Evolutionary conservation across 2,888 invertebrate genomes (phyloP).

Genomic region (Callosobruchus maculatus): DNA sequence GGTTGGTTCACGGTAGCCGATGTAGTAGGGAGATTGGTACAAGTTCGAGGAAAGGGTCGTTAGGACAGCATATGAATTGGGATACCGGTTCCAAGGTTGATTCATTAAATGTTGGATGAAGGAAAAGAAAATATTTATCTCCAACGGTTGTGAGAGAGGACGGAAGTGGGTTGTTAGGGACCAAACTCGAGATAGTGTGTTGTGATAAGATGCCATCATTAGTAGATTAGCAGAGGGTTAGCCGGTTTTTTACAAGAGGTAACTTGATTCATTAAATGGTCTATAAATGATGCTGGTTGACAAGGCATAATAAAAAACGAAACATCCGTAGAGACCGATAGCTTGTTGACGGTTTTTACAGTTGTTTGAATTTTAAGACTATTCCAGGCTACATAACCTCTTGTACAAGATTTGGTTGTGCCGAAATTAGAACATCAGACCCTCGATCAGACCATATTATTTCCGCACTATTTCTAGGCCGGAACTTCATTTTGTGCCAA

Average conservation of each 20-base stretch:
- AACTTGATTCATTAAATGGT: background rate
- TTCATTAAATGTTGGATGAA: background rate
- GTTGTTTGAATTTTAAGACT: too few relatives aligned
- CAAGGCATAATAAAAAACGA: background rate
- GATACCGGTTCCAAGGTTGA: background rate
- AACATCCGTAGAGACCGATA: background rate
- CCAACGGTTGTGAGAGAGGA: background rate
- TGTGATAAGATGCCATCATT: background rate
- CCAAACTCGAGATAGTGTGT: background rate
- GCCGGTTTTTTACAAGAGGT: background rate
- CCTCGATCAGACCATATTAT: too few relatives aligned
- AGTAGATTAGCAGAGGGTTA: background rate
- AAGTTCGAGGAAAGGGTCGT: background rate
- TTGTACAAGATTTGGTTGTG: too few relatives aligned
- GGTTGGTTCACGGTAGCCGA: background rate
- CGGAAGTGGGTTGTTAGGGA: background rate
- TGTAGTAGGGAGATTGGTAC: background rate
- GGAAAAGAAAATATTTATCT: background rate
- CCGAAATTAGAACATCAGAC: too few relatives aligned
- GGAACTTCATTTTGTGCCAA: too few relatives aligned
- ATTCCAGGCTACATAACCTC: too few relatives aligned
- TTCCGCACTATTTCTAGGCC: too few relatives aligned
- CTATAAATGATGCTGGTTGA: background rate
- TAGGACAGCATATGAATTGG: background rate
- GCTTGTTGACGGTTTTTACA: background rate